A percentile compares a stretch with the other conserved stretches of the same genome.
Evolutionary conservation across 2,797 vertebrate genomes (phyloP).

Genomic region (Leuciscus waleckii): DNA sequence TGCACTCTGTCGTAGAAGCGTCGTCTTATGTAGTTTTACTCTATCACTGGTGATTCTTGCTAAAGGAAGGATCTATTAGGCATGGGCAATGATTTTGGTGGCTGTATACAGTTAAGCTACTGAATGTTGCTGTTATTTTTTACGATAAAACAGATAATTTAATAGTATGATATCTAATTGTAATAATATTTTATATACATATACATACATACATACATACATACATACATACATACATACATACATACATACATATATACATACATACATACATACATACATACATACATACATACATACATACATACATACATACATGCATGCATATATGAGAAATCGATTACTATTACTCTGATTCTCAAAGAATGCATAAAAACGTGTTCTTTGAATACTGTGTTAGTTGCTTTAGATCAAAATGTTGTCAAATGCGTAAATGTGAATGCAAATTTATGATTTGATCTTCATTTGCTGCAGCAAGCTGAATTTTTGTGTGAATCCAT

Average conservation of each 20-base stretch:
- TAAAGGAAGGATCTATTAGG: neutral
- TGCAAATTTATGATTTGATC: neutral
- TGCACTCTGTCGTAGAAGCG: neutral
- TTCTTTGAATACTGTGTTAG: neutral
- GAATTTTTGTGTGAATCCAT: neutral
- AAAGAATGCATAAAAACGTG: neutral
- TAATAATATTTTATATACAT: neutral
- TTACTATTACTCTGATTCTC: neutral
- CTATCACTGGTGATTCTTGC: neutral
- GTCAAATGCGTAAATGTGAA: neutral
- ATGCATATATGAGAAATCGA: no score
- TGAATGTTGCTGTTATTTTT: neutral
- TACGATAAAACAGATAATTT: neutral
- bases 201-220: no score
- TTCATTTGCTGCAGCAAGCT: neutral
- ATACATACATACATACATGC: neutral
- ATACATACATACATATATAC: no score
- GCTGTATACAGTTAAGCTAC: neutral
- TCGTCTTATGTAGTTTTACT: neutral
- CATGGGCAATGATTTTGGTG: neutral
- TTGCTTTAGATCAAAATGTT: neutral
- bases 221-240: neutral
- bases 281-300: no score
- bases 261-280: neutral
- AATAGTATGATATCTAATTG: neutral